These are phyloP conservation scores for Pantherophis alleghaniensis DNA, from an alignment of 2,797 vertebrate genomes.

Conservation along the genomic window DNA sequence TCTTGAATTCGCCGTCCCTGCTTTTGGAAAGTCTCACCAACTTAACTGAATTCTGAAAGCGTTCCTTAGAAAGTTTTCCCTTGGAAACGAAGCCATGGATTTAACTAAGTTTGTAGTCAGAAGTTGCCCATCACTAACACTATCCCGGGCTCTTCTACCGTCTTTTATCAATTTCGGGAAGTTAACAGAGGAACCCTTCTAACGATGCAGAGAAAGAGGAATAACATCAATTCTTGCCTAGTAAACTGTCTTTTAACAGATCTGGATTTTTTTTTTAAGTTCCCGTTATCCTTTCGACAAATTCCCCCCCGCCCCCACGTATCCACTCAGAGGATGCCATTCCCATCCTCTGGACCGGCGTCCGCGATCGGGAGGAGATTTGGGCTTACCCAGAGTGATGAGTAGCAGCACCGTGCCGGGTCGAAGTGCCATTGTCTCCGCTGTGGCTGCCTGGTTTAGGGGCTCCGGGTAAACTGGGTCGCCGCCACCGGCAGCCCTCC, in stretches of 20 bases:
- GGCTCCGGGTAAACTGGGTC: conserved; percentile 18
- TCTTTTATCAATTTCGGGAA: neutral
- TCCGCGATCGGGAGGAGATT: neutral
- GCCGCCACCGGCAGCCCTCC: neutral
- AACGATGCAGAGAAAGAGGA: no score
- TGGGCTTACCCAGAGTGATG: conserved; percentile 11
- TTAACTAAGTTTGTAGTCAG: no score
- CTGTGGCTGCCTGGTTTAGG: neutral
- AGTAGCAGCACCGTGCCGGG: neutral
- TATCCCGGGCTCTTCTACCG: neutral
- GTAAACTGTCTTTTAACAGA: neutral
- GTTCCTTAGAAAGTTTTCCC: neutral
- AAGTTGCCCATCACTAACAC: neutral
- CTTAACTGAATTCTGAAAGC: neutral
- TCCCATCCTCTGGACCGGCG: no score
- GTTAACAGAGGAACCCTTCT: no score
- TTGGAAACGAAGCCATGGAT: neutral
- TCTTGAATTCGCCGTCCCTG: neutral
- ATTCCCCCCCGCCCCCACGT: neutral
- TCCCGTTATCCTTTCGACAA: neutral
- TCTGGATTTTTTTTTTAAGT: neutral
- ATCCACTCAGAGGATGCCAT: neutral
- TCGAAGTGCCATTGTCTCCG: neutral
- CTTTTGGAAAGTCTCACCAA: neutral
- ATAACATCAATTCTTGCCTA: neutral